A percentile compares a stretch with the other conserved stretches of the same genome.
These are phyloP conservation scores for Elephantulus edwardii DNA, from an alignment of 2,113 vertebrate species.

Conservation along the genomic window DNA sequence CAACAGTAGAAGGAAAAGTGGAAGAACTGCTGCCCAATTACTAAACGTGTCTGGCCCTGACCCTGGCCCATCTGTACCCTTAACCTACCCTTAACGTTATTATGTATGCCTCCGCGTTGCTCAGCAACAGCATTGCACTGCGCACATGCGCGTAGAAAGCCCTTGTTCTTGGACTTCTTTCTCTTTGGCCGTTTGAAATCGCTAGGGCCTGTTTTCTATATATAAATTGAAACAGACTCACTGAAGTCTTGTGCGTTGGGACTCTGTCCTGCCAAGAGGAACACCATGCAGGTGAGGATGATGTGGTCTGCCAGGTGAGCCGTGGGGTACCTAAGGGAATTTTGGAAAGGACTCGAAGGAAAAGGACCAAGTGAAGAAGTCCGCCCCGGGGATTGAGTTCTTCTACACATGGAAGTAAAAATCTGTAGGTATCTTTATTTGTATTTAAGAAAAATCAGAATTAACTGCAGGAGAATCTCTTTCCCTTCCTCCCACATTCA, in stretches of 20 bases:
- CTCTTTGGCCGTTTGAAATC: not conserved
- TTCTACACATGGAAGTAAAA: not conserved
- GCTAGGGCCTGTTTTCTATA: fast-evolving
- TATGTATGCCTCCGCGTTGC: not conserved
- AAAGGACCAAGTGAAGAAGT: not conserved
- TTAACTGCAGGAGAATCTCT: not conserved
- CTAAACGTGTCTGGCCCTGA: too few species aligned
- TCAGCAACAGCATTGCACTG: not conserved
- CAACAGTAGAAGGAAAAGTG: not conserved
- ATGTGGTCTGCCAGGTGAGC: fast-evolving
- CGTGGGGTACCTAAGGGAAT: fast-evolving
- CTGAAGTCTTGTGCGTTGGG: fast-evolving
- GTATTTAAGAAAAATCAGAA: not conserved
- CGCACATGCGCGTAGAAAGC: fast-evolving
- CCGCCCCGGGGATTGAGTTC: too few species aligned
- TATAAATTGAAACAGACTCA: fast-evolving
- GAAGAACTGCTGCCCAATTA: fast-evolving
- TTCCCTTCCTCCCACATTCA: not conserved
- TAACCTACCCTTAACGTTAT: fast-evolving
- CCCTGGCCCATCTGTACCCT: fast-evolving
- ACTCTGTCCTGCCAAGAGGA: not conserved
- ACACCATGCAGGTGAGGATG: slow-evolving; percentile 74
- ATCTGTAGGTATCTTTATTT: not conserved
- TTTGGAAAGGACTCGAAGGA: not conserved
- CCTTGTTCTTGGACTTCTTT: fast-evolving